Evolutionary conservation across 2,888 invertebrate genomes (phyloP), one percentile per base, ranked within the genome.

Genomic region (Cryptosula pallasiana): DNA sequence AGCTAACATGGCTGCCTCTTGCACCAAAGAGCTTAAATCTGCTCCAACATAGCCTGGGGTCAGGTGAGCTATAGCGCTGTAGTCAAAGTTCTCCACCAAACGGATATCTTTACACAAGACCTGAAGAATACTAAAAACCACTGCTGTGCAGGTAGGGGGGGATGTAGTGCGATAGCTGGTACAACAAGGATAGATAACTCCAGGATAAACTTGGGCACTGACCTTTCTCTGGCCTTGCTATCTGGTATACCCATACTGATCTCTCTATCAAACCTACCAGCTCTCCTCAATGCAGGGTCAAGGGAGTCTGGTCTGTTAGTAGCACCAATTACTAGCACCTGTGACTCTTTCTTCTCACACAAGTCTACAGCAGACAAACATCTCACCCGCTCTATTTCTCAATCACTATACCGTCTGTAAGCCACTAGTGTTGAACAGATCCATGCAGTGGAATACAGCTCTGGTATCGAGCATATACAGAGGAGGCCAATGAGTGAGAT

Each of bases 1-100:
- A 63, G 95, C 95, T 77, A 90, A 89, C 82, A 93, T 91, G 13
- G 93, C 92, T 1, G 97, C 94, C 85, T 95, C 93, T 75, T 93
- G 89, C 0, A 92, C 90, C 72, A 97, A 87, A 0, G 93, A 91
- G 83, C 91, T 89, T 77, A 99, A 87, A 88, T 99, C 96, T 1
- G 94, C 95, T 20, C 96, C 98, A 45, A 97, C 97, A 87, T 91
- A 98, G 0, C 98, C 98, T 0, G 98, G 98, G 5, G 95, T 95
- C 71, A 91, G 87, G 78, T 90, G 90, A 32, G 95, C 94, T 75
- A 98, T 86, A 71, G 87, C 86, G 72, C 88, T 86, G 79, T 91
- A 90, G 82, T 91, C 90, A 77, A 96, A 89, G 78, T 90, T 89
- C 1, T 89, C 86, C 74, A 88, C 87, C 69, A 95, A 84, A 72